These are phyloP conservation scores for Siderastrea radians DNA, from an alignment of 92 coral and sea anemone genomes.

Conservation along the genomic window DNA sequence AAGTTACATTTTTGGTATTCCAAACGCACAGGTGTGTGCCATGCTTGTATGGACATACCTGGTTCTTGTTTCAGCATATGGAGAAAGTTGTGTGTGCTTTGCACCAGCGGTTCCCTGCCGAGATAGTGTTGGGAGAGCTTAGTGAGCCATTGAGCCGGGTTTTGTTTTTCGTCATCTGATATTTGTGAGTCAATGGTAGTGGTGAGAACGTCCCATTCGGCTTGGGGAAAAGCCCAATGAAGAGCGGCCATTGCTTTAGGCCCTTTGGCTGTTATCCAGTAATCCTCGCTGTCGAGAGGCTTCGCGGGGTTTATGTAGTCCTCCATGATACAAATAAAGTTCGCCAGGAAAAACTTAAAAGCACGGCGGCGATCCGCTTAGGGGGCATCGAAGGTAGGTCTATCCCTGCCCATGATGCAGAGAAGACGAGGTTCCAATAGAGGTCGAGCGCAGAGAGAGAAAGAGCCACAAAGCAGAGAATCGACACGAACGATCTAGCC, in stretches of 20 bases:
- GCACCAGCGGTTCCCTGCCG: slow-evolving; percentile 56
- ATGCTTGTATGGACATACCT: slow-evolving; percentile 73
- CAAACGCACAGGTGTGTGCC: slow-evolving; percentile 68
- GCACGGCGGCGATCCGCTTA: too few relatives aligned
- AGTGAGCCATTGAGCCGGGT: slow-evolving; percentile 38
- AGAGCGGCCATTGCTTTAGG: slow-evolving; percentile 46
- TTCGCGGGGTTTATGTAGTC: slow-evolving; percentile 30
- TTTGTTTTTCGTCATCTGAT: slow-evolving; percentile 6
- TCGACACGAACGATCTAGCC: too few relatives aligned
- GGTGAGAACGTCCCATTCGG: slow-evolving; percentile 20
- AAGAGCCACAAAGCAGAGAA: too few relatives aligned
- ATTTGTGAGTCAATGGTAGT: slow-evolving; percentile 12
- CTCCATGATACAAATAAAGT: slow-evolving; percentile 43
- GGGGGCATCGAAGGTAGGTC: too few relatives aligned
- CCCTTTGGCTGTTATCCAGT: slow-evolving; percentile 36
- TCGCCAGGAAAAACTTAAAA: slow-evolving; percentile 38
- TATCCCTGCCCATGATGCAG: too few relatives aligned
- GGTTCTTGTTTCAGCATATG: slow-evolving; percentile 66
- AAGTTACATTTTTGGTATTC: slow-evolving; percentile 69
- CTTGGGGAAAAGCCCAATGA: slow-evolving; percentile 36
- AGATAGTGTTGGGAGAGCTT: slow-evolving; percentile 58
- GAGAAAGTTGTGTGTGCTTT: slow-evolving; percentile 64
- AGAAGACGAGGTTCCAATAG: too few relatives aligned
- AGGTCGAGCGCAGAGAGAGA: too few relatives aligned
- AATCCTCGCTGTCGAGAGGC: slow-evolving; percentile 14